Conservation (phyloP, 2,888 invertebrate genomes). For the Drosophila ustulata region DNA sequence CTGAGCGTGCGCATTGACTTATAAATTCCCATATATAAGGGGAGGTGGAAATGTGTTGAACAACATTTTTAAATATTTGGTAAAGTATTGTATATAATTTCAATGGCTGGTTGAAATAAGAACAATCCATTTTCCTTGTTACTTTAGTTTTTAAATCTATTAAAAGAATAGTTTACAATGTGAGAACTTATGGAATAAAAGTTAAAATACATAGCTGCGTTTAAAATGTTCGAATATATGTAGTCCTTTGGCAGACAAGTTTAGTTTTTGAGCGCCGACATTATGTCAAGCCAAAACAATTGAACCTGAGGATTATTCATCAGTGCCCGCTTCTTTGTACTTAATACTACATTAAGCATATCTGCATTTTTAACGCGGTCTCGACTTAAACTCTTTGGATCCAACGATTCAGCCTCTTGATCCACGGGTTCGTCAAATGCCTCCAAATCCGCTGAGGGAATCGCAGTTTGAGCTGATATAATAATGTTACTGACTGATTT, state of each 20-base stretch:
- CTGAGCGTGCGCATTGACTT: constrained; percentile 57
- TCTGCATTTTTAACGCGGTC: constrained; percentile 83
- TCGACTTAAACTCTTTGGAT: constrained; percentile 43
- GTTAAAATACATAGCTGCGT: not conserved
- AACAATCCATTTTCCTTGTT: no score
- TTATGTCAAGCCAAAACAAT: constrained; percentile 76
- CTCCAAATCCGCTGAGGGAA: constrained; percentile 59
- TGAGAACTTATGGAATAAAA: no score
- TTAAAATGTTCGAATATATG: no score
- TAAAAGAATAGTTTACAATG: no score
- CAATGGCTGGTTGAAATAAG: no score
- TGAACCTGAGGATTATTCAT: constrained; percentile 82
- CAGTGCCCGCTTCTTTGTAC: constrained; percentile 79
- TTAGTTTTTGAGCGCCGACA: constrained; percentile 74
- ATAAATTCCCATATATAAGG: not conserved
- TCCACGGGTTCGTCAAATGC: constrained; percentile 53
- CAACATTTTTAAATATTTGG: not conserved
- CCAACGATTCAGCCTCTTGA: constrained; percentile 56
- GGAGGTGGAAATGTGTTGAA: constrained; percentile 1
- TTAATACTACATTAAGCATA: constrained; percentile 80
- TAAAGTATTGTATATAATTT: not conserved
- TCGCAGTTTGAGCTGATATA: constrained; percentile 38
- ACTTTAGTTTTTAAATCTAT: no score
- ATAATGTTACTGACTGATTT: not conserved
- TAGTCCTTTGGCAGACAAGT: no score